These are phyloP conservation scores for Crocuta crocuta DNA, from an alignment of 2,113 vertebrate genomes.

Conservation along the genomic window DNA sequence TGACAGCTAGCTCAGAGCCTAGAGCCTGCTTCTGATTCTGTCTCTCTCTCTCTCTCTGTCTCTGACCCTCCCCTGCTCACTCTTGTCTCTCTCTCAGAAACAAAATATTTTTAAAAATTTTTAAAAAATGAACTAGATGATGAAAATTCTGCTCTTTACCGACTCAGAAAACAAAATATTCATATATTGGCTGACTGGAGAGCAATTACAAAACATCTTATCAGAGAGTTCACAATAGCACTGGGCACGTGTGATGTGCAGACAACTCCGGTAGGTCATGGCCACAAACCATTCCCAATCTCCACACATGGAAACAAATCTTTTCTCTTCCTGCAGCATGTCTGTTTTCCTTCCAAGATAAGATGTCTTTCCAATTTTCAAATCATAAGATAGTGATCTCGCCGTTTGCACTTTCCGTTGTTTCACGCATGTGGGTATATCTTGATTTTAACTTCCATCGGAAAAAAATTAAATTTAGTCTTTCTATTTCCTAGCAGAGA, in stretches of 20 bases:
- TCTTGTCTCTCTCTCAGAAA: no score
- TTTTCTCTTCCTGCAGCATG: background rate
- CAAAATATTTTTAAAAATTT: no score
- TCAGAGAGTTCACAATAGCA: background rate
- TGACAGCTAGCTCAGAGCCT: no score
- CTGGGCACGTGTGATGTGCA: background rate
- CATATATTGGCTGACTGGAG: background rate
- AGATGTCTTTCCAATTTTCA: slow-evolving; percentile 29
- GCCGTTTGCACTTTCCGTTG: background rate
- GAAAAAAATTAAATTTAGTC: slow-evolving; percentile 34
- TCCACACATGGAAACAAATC: background rate
- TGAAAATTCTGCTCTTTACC: slow-evolving; percentile 38
- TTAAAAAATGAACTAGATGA: background rate
- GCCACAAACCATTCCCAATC: background rate
- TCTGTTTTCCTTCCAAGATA: background rate
- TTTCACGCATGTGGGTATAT: background rate
- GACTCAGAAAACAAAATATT: slow-evolving; percentile 54
- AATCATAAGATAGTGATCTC: slow-evolving; percentile 32
- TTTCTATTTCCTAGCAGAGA: background rate
- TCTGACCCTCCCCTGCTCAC: no score
- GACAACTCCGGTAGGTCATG: background rate
- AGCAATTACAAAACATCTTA: slow-evolving; percentile 20
- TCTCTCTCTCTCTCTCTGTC: no score
- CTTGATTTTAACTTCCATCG: slow-evolving; percentile 46
- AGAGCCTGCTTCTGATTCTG: no score